Percentiles rank a stretch among this genome's conserved stretches.
These are phyloP conservation scores for Riptortus pedestris DNA, from an alignment of 1,140 invertebrate genomes.

Conservation along the genomic window DNA sequence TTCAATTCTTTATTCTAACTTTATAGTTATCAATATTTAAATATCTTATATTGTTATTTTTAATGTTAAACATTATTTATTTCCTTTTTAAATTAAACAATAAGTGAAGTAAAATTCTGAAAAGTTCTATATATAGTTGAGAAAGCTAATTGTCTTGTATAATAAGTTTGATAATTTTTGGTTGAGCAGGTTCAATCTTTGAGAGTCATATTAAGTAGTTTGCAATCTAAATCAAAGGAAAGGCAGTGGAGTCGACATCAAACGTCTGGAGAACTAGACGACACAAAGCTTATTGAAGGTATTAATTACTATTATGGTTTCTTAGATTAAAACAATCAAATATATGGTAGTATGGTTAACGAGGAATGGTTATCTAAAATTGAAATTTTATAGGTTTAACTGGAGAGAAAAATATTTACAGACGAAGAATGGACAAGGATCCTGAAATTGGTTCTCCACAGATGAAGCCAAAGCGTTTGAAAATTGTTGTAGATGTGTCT, in stretches of 20 bases:
- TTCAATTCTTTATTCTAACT: neutral
- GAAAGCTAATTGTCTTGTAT: too few species aligned
- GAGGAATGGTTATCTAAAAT: too few species aligned
- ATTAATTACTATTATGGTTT: conserved; percentile 27
- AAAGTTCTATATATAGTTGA: too few species aligned
- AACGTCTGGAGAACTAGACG: conserved; percentile 89
- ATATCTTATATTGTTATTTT: conserved; percentile 2
- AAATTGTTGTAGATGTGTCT: conserved; percentile 82
- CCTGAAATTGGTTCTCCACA: conserved; percentile 75
- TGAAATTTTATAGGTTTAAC: conserved; percentile 69
- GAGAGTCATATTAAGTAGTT: conserved; percentile 49
- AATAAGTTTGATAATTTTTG: too few species aligned
- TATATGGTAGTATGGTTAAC: too few species aligned
- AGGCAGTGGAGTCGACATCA: conserved; percentile 86
- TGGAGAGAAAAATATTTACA: conserved; percentile 86
- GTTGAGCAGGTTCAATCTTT: conserved; percentile 47
- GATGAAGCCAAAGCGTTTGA: conserved; percentile 79
- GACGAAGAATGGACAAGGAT: conserved; percentile 65
- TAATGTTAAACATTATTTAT: too few species aligned
- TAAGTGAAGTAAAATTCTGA: too few species aligned
- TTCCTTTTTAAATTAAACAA: too few species aligned
- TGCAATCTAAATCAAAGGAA: conserved; percentile 88
- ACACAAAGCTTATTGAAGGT: conserved; percentile 90
- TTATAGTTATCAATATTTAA: neutral
- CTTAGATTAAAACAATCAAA: too few species aligned